Evolutionary conservation across 1,140 invertebrate species (phyloP), one percentile per base, ranked within the genome.

Genomic region (Drosophila orosa): DNA sequence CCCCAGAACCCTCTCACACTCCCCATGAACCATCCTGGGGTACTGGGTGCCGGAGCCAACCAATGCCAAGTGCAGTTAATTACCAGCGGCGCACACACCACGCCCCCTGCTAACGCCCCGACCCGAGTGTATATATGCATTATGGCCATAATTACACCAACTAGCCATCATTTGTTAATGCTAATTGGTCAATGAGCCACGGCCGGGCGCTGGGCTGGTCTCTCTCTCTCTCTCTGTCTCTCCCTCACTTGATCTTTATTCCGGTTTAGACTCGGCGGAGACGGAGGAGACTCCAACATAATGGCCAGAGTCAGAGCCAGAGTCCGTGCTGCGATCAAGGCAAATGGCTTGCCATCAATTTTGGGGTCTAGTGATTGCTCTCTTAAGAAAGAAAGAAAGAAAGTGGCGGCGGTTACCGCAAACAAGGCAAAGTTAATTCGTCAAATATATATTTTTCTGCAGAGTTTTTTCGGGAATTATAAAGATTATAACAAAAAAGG

Each of bases 121-220:
- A 15, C 42, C 37, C 39, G 35, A 24, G 42, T 82, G 69, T 75
- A 78, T 83, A 83, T 87, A 86, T 78, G 79, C 75, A 87, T 87
- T 87, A 87, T 89, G 83, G 63, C 80, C 83, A 77, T 87, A 87
- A 87, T 87, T 87, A 89, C 84, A 89, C 79, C 83, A 87, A 87
- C 83, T 87, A 87, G 83, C 83, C 83, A 79, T 87, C 83, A 87
- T 87, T 87, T 87, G 83, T 87, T 87, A 89, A 87, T 87, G 83
- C 84, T 87, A 87, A 87, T 87, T 87, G 83, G 84, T 78, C 83
- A 89, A 87, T 89, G 83, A 87, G 84, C 78, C 69, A 44, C 60
- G 17, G 35, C 29, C 27, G 15, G 27, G 10, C 35, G 10, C 35
- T 6, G 29, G n/a, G 9, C 35, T 33, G 15, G n/a, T 6, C 25